Percentiles rank a stretch among this genome's conserved stretches.
Evolutionary conservation across 2,797 vertebrate genomes (phyloP).

Genomic region (Sebastolobus alascanus): DNA sequence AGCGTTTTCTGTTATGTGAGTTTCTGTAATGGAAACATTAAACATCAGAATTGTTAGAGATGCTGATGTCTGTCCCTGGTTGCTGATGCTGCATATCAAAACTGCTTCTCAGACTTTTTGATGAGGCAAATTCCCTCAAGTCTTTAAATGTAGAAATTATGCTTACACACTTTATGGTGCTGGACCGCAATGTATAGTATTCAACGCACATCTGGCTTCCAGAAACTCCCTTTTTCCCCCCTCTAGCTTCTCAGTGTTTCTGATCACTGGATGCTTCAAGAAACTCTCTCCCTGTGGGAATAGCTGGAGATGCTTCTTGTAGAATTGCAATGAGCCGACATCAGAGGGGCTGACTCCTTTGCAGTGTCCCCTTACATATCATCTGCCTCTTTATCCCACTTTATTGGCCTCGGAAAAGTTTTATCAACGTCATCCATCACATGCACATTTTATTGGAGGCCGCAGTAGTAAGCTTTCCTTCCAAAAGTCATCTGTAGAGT

Average conservation of each 20-base stretch:
- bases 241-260: conserved; percentile 55
- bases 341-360: conserved; percentile 44
- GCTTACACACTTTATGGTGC: conserved; percentile 52
- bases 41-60: conserved; percentile 42
- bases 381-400: conserved; percentile 38
- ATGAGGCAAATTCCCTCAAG: conserved; percentile 48
- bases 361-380: conserved; percentile 32
- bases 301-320: conserved; percentile 44
- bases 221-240: conserved; percentile 60
- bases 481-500: conserved; percentile 19
- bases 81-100: conserved; percentile 57
- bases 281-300: conserved; percentile 40
- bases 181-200: conserved; percentile 65
- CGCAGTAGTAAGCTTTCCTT: conserved; percentile 10
- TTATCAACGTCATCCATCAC: conserved; percentile 28
- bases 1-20: conserved; percentile 26
- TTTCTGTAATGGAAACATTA: conserved; percentile 55
- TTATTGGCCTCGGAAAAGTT: conserved; percentile 35
- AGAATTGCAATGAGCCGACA: conserved; percentile 64
- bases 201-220: conserved; percentile 82
- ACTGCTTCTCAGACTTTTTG: conserved; percentile 43
- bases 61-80: conserved; percentile 52
- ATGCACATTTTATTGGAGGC: conserved; percentile 26
- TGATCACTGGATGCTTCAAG: conserved; percentile 60
- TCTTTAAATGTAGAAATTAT: conserved; percentile 64